phyloP scores from a whole-genome alignment of 1,140 invertebrate genomes.

The Propsilocerus akamusi region DNA sequence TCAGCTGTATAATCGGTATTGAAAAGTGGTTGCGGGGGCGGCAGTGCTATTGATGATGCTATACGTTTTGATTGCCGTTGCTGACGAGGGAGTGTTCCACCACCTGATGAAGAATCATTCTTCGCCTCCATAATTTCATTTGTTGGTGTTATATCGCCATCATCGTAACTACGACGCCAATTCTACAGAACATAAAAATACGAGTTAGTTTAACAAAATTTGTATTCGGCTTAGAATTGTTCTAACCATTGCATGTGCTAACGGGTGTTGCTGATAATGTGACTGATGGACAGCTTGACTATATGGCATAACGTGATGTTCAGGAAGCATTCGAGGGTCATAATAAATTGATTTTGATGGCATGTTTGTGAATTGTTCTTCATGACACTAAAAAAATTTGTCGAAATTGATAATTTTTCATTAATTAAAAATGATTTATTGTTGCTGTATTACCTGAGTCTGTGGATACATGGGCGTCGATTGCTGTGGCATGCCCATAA shows the following conservation, averaged over 20 bases:
- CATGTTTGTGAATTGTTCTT: conserved; percentile 3
- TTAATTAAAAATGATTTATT: no score
- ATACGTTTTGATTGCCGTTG: conserved; percentile 27
- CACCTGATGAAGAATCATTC: conserved; percentile 31
- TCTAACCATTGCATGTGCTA: conserved; percentile 12
- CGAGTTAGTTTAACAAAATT: not conserved
- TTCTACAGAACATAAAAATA: conserved; percentile 7
- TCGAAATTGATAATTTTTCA: no score
- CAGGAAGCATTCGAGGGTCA: not conserved
- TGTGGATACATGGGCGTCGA: not conserved
- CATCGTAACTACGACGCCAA: conserved; percentile 72
- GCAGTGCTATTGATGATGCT: conserved; percentile 13
- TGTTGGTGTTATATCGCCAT: conserved; percentile 74
- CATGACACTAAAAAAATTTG: not conserved
- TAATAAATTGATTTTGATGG: not conserved
- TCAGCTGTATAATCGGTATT: conserved; percentile 1
- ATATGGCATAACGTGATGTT: not conserved
- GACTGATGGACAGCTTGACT: not conserved
- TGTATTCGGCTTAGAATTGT: not conserved
- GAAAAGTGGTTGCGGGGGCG: not conserved
- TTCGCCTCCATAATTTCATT: conserved; percentile 45
- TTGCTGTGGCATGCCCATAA: no score
- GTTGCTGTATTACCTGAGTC: not conserved
- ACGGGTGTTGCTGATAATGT: not conserved
- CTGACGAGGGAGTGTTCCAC: conserved; percentile 69